These are phyloP conservation scores for Atta colombica DNA, from an alignment of 1,140 invertebrate genomes.

Conservation along the genomic window DNA sequence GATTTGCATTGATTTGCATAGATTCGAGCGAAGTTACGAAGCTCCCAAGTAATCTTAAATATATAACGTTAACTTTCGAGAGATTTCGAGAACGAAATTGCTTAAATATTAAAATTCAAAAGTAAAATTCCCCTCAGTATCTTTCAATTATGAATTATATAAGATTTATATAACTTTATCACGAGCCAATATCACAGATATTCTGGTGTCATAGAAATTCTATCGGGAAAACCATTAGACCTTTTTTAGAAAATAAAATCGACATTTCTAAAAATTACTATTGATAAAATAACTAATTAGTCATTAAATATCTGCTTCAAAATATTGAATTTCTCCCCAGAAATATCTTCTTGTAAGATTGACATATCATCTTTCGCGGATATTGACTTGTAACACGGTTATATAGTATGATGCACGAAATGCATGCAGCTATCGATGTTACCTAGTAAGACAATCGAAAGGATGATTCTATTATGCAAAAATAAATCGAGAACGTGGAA, in stretches of 20 bases:
- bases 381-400: constrained; percentile 1
- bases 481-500: neutral
- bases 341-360: neutral
- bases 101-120: constrained; percentile 26
- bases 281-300: neutral
- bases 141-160: neutral
- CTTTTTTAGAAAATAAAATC: neutral
- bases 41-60: constrained; percentile 12
- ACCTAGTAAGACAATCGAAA: neutral
- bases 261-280: neutral
- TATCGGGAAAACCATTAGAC: neutral
- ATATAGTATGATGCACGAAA: neutral
- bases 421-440: neutral
- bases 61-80: constrained; percentile 3
- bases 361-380: neutral
- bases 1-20: constrained; percentile 35
- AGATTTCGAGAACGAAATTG: neutral
- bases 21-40: neutral
- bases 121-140: neutral
- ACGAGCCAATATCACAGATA: neutral
- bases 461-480: neutral
- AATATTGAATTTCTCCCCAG: neutral
- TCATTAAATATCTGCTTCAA: neutral
- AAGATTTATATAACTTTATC: neutral
- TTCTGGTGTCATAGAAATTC: neutral